A percentile compares a stretch with the other conserved stretches of the same genome.
These are phyloP conservation scores for Reticulitermes lucifugus DNA, from an alignment of 2,888 invertebrate species.

Conservation along the genomic window DNA sequence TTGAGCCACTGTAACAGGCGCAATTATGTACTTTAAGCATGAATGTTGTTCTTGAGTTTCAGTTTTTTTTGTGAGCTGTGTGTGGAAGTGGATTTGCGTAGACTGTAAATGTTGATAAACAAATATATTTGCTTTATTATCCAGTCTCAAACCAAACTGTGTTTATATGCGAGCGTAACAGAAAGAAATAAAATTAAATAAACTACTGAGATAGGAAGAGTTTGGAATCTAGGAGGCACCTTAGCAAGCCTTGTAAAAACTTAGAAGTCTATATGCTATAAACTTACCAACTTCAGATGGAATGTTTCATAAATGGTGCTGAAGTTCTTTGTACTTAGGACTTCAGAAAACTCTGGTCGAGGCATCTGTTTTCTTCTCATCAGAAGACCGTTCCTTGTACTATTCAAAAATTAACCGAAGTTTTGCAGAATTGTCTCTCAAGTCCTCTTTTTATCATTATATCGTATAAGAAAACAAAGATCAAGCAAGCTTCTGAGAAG, in stretches of 20 bases:
- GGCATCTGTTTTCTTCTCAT: conserved; percentile 36
- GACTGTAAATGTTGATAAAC: too few relatives aligned
- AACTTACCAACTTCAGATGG: not conserved
- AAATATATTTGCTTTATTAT: too few relatives aligned
- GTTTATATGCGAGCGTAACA: not conserved
- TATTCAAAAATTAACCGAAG: conserved; percentile 32
- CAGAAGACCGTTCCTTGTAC: conserved; percentile 4
- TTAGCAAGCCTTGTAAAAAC: not conserved
- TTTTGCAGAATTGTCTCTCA: conserved; percentile 3
- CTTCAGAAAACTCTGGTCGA: not conserved
- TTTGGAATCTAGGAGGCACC: not conserved
- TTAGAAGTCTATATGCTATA: not conserved
- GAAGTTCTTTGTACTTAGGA: conserved; percentile 6
- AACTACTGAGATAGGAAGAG: not conserved
- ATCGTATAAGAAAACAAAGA: not conserved
- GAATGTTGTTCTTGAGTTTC: too few relatives aligned
- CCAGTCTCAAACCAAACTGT: too few relatives aligned
- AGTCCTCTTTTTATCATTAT: not conserved
- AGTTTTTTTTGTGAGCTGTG: too few relatives aligned
- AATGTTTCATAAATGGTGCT: not conserved
- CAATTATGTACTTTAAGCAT: too few relatives aligned
- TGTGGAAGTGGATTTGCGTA: too few relatives aligned
- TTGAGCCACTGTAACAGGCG: too few relatives aligned
- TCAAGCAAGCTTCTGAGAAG: not conserved
- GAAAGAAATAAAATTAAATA: not conserved